These are phyloP conservation scores for Jordanella pulchra DNA, from an alignment of 2,797 vertebrate species.

Conservation along the genomic window DNA sequence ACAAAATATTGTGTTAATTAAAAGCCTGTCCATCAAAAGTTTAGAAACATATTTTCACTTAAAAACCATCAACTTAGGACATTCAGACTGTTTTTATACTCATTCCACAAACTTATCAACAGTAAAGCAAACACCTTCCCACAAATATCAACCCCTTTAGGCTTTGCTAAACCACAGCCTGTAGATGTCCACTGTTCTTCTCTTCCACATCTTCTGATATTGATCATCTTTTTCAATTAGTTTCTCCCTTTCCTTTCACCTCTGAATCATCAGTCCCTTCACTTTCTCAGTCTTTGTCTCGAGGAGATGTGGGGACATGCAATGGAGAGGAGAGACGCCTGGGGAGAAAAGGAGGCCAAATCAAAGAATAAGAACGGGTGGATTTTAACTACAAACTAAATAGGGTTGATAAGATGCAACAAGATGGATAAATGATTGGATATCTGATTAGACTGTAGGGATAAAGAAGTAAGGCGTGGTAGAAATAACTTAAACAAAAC, in stretches of 20 bases:
- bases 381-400: conserved; percentile 52
- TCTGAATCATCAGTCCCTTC: conserved; percentile 62
- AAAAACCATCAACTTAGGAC: conserved; percentile 42
- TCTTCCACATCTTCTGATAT: conserved; percentile 61
- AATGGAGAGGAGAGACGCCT: conserved; percentile 80
- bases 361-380: conserved; percentile 65
- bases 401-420: conserved; percentile 35
- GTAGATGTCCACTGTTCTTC: conserved; percentile 58
- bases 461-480: conserved; percentile 40
- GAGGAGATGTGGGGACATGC: conserved; percentile 79
- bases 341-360: conserved; percentile 71
- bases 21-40: conserved; percentile 65
- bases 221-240: conserved; percentile 64
- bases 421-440: conserved; percentile 31
- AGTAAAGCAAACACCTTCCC: conserved; percentile 30
- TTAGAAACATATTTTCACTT: conserved; percentile 44
- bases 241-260: conserved; percentile 63
- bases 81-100: conserved; percentile 22
- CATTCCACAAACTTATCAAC: conserved; percentile 30
- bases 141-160: conserved; percentile 30
- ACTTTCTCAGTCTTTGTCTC: conserved; percentile 81
- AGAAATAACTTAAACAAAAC: conserved; percentile 38
- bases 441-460: conserved; percentile 51
- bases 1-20: conserved; percentile 62
- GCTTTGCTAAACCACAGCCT: conserved; percentile 38